Conservation (phyloP, 92 coral and sea anemone genomes). For the Zoanthus gigantus region DNA sequence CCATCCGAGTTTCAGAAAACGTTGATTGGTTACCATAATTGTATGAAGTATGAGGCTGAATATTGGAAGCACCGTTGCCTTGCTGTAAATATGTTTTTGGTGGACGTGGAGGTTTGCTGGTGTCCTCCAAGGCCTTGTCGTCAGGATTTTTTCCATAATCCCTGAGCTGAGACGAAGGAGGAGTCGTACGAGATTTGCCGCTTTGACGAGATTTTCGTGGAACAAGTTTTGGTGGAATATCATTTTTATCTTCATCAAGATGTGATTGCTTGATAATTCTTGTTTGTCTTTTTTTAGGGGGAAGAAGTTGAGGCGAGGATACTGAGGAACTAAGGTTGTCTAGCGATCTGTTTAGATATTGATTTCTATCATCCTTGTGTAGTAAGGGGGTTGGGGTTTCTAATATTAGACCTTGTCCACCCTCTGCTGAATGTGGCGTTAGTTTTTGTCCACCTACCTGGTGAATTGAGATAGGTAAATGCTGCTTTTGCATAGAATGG, state of each 20-base stretch:
- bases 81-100: conserved; percentile 1
- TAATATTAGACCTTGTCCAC: neutral
- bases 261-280: neutral
- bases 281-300: neutral
- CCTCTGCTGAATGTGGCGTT: neutral
- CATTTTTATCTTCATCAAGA: neutral
- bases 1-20: neutral
- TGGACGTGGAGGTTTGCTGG: conserved; percentile 7
- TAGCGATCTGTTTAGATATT: neutral
- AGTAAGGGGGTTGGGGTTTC: neutral
- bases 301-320: neutral
- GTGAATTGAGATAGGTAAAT: neutral
- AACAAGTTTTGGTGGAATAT: neutral
- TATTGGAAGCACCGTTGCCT: neutral
- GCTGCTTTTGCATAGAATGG: neutral
- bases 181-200: neutral
- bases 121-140: neutral
- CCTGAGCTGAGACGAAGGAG: neutral
- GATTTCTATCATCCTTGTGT: neutral
- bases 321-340: neutral
- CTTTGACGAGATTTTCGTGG: neutral
- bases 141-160: neutral
- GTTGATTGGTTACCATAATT: neutral
- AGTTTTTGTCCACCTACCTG: neutral
- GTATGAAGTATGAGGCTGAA: neutral